These are phyloP conservation scores for Ancistrus triradiatus DNA, from an alignment of 2,113 vertebrate species.

Conservation along the genomic window DNA sequence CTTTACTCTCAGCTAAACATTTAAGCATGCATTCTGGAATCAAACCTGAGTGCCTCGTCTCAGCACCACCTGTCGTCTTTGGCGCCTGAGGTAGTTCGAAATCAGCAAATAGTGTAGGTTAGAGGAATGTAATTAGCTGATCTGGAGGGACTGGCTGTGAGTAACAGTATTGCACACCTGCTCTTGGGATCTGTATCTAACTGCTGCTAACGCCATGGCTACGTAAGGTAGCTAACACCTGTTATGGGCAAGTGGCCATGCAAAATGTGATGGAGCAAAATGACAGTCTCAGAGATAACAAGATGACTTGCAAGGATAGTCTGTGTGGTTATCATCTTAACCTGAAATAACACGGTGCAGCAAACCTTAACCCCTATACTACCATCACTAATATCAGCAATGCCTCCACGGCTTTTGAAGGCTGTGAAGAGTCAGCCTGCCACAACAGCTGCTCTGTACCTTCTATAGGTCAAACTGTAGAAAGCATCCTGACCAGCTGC, in stretches of 20 bases:
- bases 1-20: slow-evolving; percentile 19
- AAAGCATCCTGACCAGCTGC: too few species aligned
- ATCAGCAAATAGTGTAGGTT: slow-evolving; percentile 43
- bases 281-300: background rate
- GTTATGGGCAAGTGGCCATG: slow-evolving; percentile 1
- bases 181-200: slow-evolving; percentile 42
- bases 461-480: too few species aligned
- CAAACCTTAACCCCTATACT: slow-evolving; percentile 21
- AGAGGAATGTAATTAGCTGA: slow-evolving; percentile 47
- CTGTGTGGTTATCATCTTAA: too few species aligned
- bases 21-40: background rate
- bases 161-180: slow-evolving; percentile 44
- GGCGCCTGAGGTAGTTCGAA: slow-evolving; percentile 32
- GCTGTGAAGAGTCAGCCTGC: too few species aligned
- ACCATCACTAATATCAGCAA: too few species aligned
- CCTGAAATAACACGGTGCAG: too few species aligned
- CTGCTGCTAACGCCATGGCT: slow-evolving; percentile 31
- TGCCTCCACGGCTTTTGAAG: too few species aligned
- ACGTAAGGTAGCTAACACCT: slow-evolving; percentile 36
- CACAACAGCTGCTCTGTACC: too few species aligned
- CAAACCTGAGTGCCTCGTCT: slow-evolving; percentile 10
- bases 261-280: background rate
- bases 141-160: slow-evolving; percentile 36
- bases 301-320: background rate
- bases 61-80: slow-evolving; percentile 40